Percentiles rank a stretch among this genome's conserved stretches.
These are phyloP conservation scores for Folsomia candida DNA, from an alignment of 2,888 invertebrate genomes.

Conservation along the genomic window DNA sequence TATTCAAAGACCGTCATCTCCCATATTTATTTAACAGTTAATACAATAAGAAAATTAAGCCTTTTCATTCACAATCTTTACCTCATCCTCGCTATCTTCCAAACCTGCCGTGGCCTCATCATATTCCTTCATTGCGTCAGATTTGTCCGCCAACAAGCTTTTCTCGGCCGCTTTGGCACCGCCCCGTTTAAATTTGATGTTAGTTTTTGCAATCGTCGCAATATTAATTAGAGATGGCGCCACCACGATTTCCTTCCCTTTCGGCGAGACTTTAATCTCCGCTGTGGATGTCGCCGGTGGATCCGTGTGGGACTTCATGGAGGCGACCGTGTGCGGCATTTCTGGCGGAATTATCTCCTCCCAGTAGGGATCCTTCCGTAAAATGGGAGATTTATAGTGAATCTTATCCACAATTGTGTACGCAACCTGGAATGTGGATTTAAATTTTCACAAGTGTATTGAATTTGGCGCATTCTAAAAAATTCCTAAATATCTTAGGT, in stretches of 20 bases:
- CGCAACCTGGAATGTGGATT: constrained; percentile 2
- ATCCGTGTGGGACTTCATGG: constrained; percentile 2
- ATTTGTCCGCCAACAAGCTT: too few species aligned
- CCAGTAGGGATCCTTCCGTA: constrained; percentile 3
- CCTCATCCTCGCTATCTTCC: too few species aligned
- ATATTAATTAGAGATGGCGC: neutral
- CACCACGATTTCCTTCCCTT: constrained; percentile 2
- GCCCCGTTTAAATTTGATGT: constrained; percentile 5
- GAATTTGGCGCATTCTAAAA: too few species aligned
- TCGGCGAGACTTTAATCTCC: neutral
- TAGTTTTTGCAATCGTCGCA: neutral
- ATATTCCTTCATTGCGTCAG: too few species aligned
- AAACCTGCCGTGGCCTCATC: too few species aligned
- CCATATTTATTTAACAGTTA: too few species aligned
- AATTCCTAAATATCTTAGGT: too few species aligned
- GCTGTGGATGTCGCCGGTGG: constrained; percentile 9
- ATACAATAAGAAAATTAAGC: too few species aligned
- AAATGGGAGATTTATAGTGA: neutral
- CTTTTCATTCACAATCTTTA: too few species aligned
- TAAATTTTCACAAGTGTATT: neutral
- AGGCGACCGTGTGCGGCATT: constrained; percentile 10
- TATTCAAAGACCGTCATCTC: too few species aligned
- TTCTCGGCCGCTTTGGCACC: neutral
- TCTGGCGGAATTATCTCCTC: constrained; percentile 10
- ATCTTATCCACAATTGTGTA: constrained; percentile 14